These are phyloP conservation scores for Geotrypetes seraphini DNA, from an alignment of 2,797 vertebrate species.

Conservation along the genomic window DNA sequence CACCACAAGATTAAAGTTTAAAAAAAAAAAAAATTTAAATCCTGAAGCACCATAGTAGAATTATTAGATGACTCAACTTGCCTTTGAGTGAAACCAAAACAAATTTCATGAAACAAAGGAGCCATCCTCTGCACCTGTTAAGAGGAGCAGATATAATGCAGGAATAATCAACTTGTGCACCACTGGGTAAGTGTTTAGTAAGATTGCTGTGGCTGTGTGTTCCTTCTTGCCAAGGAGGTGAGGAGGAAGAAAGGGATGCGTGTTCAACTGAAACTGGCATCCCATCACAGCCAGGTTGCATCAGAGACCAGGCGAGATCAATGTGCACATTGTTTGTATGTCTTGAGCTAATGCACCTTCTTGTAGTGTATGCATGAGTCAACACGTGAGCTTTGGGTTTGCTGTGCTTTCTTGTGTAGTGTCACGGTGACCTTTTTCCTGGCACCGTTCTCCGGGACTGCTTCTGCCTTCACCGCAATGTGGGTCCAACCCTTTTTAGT, in stretches of 20 bases:
- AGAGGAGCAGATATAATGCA: too few species aligned
- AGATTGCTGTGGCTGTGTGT: conserved; percentile 11
- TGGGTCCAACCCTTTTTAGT: conserved; percentile 57
- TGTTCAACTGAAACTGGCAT: conserved; percentile 31
- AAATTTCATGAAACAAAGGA: too few species aligned
- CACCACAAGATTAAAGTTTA: too few species aligned
- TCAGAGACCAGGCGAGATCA: conserved; percentile 42
- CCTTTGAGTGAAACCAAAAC: too few species aligned
- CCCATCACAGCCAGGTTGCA: conserved; percentile 33
- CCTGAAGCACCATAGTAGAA: too few species aligned
- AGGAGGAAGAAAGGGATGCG: conserved; percentile 23
- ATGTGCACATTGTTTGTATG: conserved; percentile 42
- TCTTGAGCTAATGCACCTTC: conserved; percentile 40
- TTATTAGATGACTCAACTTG: too few species aligned
- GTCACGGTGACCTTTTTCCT: conserved; percentile 38
- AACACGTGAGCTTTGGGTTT: conserved; percentile 48
- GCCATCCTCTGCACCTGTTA: conserved; percentile 10
- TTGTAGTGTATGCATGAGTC: conserved; percentile 43
- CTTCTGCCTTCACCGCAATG: conserved; percentile 36
- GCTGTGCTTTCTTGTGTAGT: conserved; percentile 37
- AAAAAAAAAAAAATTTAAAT: too few species aligned
- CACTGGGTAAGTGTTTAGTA: too few species aligned
- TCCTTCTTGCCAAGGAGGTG: conserved; percentile 16
- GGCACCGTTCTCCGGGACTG: conserved; percentile 32
- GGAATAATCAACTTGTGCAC: background rate